Percentiles rank a stretch among this genome's conserved stretches.
Conservation (phyloP, 2,888 invertebrate species). For the Leptinotarsa juncta region DNA sequence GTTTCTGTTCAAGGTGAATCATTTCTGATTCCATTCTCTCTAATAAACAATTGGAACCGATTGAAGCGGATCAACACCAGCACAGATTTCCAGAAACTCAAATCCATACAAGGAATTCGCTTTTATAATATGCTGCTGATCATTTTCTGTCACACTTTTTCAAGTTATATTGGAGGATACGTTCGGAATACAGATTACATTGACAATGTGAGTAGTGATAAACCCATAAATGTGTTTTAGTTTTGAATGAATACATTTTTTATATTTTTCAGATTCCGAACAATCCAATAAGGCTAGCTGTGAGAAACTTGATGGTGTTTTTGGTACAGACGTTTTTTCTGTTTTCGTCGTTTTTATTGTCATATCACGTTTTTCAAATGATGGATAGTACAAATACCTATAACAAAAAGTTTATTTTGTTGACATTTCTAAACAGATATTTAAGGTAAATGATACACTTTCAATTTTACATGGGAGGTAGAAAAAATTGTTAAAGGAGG, state of each 20-base stretch:
- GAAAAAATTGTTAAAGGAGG: too few relatives aligned
- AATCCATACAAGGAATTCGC: constrained; percentile 51
- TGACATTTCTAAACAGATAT: constrained; percentile 45
- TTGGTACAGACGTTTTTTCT: constrained; percentile 52
- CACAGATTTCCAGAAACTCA: constrained; percentile 46
- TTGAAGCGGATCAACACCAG: constrained; percentile 33
- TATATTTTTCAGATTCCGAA: constrained; percentile 40
- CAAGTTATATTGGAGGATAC: constrained; percentile 47
- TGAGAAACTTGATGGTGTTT: constrained; percentile 46
- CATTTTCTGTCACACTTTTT: constrained; percentile 49
- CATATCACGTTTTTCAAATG: constrained; percentile 49
- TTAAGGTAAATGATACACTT: constrained; percentile 35
- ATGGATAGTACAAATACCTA: constrained; percentile 37
- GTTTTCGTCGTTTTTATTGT: constrained; percentile 49
- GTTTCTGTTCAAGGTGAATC: constrained; percentile 36
- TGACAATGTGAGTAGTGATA: constrained; percentile 40
- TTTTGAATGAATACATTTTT: background rate
- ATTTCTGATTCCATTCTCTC: constrained; percentile 45
- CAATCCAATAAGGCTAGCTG: constrained; percentile 37
- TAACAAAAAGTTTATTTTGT: constrained; percentile 28
- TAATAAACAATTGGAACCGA: constrained; percentile 45
- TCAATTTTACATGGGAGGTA: background rate
- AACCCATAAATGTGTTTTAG: background rate
- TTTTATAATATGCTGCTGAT: constrained; percentile 50
- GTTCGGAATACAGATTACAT: constrained; percentile 45